phyloP scores from a whole-genome alignment of 37 sponge, comb jelly and placozoan genomes.

The Chondrosia reniformis region DNA sequence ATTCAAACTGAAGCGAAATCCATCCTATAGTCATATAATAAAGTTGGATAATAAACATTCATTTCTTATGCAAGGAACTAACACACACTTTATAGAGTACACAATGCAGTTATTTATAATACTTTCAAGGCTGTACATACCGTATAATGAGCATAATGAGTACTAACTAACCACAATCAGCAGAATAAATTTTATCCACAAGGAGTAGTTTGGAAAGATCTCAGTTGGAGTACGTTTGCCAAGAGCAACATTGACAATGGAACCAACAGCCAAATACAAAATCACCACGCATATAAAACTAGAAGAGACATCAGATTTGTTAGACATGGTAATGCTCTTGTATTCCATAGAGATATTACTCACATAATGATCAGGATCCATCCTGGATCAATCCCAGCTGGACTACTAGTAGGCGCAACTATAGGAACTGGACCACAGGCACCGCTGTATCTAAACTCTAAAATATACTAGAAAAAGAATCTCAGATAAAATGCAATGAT shows the following conservation, averaged over 20 bases:
- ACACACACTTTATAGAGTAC: too few species aligned
- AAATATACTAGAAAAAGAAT: background rate
- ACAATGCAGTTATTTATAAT: too few species aligned
- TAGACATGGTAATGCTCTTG: too few species aligned
- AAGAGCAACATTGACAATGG: background rate
- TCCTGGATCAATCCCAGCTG: background rate
- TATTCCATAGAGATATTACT: background rate
- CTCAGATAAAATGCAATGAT: too few species aligned
- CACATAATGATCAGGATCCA: constrained; percentile 3
- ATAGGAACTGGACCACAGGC: background rate
- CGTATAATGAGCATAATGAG: too few species aligned
- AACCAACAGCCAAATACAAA: background rate
- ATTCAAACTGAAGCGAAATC: too few species aligned
- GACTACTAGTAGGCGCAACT: background rate
- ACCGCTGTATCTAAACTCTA: background rate
- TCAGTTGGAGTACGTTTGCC: background rate
- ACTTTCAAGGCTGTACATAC: too few species aligned
- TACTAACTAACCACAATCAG: background rate
- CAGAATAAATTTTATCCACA: background rate
- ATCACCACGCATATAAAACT: background rate
- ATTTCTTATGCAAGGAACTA: too few species aligned
- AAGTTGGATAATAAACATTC: too few species aligned
- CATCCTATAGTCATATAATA: too few species aligned
- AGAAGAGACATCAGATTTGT: too few species aligned
- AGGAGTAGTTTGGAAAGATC: background rate